These are phyloP conservation scores for Calidris pygmaea DNA, from an alignment of 2,113 vertebrate species.

Conservation along the genomic window DNA sequence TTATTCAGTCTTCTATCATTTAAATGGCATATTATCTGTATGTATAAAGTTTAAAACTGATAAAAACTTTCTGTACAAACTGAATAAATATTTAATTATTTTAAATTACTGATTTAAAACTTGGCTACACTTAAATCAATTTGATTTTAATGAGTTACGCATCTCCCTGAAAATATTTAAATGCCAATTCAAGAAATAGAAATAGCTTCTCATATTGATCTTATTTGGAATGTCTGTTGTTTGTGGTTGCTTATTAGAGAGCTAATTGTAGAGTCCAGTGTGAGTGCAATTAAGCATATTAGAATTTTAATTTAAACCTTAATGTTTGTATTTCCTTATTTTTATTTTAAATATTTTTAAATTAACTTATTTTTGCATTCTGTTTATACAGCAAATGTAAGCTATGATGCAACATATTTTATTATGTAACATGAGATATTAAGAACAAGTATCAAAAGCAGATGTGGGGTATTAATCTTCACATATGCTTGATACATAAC, in stretches of 20 bases:
- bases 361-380: not conserved
- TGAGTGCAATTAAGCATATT: not conserved
- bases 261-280: not conserved
- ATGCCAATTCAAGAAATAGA: not conserved
- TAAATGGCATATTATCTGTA: not conserved
- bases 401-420: not conserved
- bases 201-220: not conserved
- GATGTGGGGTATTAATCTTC: not conserved
- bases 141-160: not conserved
- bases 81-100: not conserved
- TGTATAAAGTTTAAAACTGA: not conserved
- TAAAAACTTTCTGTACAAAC: not conserved
- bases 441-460: not conserved
- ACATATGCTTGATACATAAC: not conserved
- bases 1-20: not conserved
- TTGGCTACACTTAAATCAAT: not conserved
- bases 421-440: not conserved
- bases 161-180: not conserved
- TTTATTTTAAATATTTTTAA: not conserved
- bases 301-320: not conserved
- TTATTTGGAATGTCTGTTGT: not conserved
- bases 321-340: not conserved
- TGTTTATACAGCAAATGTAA: not conserved
- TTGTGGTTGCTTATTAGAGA: not conserved
- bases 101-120: not conserved